phyloP scores from a whole-genome alignment of 2,797 vertebrate species.

The Australoheros facetus region DNA sequence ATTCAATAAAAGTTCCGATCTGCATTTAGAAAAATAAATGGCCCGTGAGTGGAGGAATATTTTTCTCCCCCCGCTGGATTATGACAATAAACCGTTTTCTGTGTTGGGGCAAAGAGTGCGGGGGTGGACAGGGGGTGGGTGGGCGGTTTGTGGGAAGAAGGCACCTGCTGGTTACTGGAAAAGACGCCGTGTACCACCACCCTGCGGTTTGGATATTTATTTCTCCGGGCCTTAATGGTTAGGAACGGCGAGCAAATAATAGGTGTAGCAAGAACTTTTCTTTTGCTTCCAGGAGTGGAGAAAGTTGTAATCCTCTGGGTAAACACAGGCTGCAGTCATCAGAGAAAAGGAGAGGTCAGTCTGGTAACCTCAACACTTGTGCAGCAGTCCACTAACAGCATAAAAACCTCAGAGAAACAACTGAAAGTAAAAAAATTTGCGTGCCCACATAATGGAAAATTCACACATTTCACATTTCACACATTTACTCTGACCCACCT shows the following conservation, averaged over 20 bases:
- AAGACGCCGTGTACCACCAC: conserved; percentile 62
- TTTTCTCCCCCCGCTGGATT: conserved; percentile 71
- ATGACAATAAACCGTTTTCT: conserved; percentile 79
- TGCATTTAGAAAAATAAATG: conserved; percentile 81
- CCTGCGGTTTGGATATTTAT: conserved; percentile 79
- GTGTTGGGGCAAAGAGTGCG: conserved; percentile 34
- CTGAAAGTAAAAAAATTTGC: conserved; percentile 8
- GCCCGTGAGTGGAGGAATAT: conserved; percentile 71
- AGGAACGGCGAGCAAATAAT: conserved; percentile 79
- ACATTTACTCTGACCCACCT: conserved; percentile 43
- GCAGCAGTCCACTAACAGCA: conserved; percentile 8
- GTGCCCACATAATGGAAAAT: conserved; percentile 35
- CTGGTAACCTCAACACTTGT: conserved; percentile 4
- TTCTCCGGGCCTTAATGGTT: conserved; percentile 75
- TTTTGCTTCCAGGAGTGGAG: conserved; percentile 61
- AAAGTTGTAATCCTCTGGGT: conserved; percentile 62
- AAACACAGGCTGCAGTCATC: conserved; percentile 51
- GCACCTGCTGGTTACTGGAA: conserved; percentile 79
- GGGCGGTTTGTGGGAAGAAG: conserved; percentile 60
- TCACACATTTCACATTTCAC: conserved; percentile 52
- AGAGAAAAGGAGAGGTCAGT: conserved; percentile 35
- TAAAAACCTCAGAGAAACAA: not conserved
- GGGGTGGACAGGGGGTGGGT: conserved; percentile 6
- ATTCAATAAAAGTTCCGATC: conserved; percentile 80
- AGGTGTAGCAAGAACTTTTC: conserved; percentile 63